phyloP scores from a whole-genome alignment of 2,888 invertebrate genomes.

The Rhagium mordax region DNA sequence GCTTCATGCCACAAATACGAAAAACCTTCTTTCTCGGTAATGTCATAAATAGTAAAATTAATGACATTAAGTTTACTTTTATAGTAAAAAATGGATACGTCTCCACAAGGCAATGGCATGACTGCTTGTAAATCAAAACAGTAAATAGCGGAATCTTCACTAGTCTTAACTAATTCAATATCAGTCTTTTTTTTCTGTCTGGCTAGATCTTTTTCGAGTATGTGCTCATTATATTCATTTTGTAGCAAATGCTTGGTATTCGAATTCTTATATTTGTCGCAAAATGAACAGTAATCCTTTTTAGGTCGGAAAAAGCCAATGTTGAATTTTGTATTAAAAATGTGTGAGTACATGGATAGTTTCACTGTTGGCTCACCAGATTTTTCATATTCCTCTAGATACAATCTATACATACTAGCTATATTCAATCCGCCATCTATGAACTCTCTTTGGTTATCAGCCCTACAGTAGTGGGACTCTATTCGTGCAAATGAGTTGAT shows the following conservation, averaged over 20 bases:
- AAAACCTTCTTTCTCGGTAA: conserved; percentile 25
- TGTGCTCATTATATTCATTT: conserved; percentile 15
- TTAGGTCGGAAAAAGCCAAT: conserved; percentile 16
- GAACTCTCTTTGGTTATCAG: conserved; percentile 19
- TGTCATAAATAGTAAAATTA: conserved; percentile 16
- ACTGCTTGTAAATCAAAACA: no score
- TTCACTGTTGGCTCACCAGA: conserved; percentile 17
- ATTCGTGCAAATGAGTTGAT: conserved; percentile 20
- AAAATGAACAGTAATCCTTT: conserved; percentile 19
- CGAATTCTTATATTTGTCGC: conserved; percentile 12
- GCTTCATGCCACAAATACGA: conserved; percentile 32
- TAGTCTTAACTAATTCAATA: conserved; percentile 17
- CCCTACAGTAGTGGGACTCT: conserved; percentile 18
- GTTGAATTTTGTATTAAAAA: conserved; percentile 20
- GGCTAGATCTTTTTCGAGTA: conserved; percentile 11
- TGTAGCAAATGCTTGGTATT: conserved; percentile 15
- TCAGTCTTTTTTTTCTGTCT: conserved; percentile 9
- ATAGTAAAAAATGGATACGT: conserved; percentile 16
- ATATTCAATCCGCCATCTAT: conserved; percentile 18
- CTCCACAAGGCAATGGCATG: conserved; percentile 22
- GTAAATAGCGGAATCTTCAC: conserved; percentile 11
- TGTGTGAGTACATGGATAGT: conserved; percentile 21
- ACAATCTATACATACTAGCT: conserved; percentile 19
- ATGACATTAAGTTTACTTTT: conserved; percentile 20
- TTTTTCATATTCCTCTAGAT: conserved; percentile 2